Evolutionary conservation across 2,888 invertebrate species (phyloP).

Genomic region (Tetragonula carbonaria): DNA sequence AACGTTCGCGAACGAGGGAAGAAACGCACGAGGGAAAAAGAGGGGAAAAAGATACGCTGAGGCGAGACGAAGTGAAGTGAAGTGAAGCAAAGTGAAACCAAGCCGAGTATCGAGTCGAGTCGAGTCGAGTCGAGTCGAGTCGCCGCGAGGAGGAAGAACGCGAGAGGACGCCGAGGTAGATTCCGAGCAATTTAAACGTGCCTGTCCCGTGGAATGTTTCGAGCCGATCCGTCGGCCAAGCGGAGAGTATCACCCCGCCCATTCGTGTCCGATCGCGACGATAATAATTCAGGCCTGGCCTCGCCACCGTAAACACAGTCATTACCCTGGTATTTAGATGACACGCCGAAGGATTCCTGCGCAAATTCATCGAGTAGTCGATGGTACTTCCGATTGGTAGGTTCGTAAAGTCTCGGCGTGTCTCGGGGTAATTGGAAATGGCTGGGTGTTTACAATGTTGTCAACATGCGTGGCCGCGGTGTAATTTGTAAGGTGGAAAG

Average conservation of each 20-base stretch:
- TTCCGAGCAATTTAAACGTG: slow-evolving; percentile 66
- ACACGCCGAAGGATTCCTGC: slow-evolving; percentile 36
- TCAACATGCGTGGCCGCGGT: background rate
- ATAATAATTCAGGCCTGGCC: slow-evolving; percentile 72
- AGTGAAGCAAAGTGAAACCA: too few relatives aligned
- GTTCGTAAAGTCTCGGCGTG: background rate
- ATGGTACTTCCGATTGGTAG: slow-evolving; percentile 48
- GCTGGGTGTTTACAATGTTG: slow-evolving; percentile 9
- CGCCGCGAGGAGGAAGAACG: slow-evolving; percentile 2
- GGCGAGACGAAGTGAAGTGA: slow-evolving; percentile 2
- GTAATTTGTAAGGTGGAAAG: slow-evolving; percentile 27
- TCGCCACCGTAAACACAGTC: slow-evolving; percentile 57
- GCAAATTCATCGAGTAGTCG: slow-evolving; percentile 44
- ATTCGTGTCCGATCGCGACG: slow-evolving; percentile 48
- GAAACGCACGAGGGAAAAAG: slow-evolving; percentile 16
- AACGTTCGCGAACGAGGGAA: slow-evolving; percentile 13
- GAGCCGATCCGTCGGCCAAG: slow-evolving; percentile 69
- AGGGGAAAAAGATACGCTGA: slow-evolving; percentile 7
- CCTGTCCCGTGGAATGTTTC: slow-evolving; percentile 68
- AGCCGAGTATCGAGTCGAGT: background rate
- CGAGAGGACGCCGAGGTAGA: slow-evolving; percentile 47
- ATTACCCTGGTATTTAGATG: slow-evolving; percentile 66
- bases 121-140: background rate
- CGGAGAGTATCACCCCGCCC: slow-evolving; percentile 55
- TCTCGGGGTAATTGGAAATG: slow-evolving; percentile 26